Evolutionary conservation across 2,797 vertebrate genomes (phyloP).

Genomic region (Acanthurus lineatus): DNA sequence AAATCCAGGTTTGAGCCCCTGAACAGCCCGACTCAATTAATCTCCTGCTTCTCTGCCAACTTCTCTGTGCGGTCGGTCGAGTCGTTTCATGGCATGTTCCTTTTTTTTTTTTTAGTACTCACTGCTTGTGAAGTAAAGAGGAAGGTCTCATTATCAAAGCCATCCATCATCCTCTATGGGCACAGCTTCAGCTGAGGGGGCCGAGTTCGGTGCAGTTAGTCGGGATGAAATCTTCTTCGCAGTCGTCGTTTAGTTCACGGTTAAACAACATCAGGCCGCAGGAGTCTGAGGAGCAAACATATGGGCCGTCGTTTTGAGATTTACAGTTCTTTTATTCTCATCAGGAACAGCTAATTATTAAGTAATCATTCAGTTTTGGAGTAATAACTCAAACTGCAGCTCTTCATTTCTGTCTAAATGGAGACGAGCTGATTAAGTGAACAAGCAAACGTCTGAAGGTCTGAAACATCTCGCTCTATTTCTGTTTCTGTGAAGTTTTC

Average conservation of each 20-base stretch:
- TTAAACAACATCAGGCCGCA: neutral
- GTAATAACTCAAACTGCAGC: neutral
- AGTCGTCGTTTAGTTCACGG: neutral
- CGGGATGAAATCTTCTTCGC: slow-evolving; percentile 2
- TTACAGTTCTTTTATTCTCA: neutral
- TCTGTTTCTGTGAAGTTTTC: too few species aligned
- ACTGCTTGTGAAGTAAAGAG: slow-evolving; percentile 1
- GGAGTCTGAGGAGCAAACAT: neutral
- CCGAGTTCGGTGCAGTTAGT: slow-evolving; percentile 11
- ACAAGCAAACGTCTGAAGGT: too few species aligned
- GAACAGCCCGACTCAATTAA: too few species aligned
- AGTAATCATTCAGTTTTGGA: neutral
- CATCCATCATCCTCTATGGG: neutral
- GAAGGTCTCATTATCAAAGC: neutral
- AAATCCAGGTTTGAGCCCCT: too few species aligned
- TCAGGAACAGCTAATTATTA: neutral
- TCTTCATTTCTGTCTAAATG: too few species aligned
- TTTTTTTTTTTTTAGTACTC: neutral
- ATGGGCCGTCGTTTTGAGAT: neutral
- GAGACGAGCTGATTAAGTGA: too few species aligned
- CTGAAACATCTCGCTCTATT: too few species aligned
- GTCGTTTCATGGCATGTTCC: neutral
- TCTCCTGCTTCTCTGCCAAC: neutral
- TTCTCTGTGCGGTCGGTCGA: neutral
- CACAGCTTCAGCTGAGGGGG: neutral